Evolutionary conservation across 2,888 invertebrate genomes (phyloP).

Genomic region (Nomada goodeniana): DNA sequence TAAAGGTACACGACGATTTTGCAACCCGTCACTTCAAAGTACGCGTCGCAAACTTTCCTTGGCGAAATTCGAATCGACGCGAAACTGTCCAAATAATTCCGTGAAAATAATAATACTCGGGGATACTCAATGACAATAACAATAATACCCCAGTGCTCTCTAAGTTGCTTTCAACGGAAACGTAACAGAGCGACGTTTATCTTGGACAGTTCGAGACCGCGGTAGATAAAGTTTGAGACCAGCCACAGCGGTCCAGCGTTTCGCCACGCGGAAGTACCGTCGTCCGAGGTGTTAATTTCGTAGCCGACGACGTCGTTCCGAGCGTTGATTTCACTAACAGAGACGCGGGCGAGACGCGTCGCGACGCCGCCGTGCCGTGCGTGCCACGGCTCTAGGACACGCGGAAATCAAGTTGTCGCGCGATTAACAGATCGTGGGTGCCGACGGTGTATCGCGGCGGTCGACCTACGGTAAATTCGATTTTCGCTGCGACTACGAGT

Average conservation of each 20-base stretch:
- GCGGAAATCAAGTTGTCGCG: constrained; percentile 37
- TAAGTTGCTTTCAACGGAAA: too few relatives aligned
- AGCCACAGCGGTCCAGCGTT: neutral
- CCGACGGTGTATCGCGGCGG: constrained; percentile 5
- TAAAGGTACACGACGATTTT: too few relatives aligned
- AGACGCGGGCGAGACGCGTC: neutral
- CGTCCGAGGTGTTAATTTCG: constrained; percentile 38
- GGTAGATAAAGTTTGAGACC: neutral
- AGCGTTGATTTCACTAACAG: constrained; percentile 20
- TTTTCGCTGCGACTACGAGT: neutral
- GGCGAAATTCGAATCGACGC: too few relatives aligned
- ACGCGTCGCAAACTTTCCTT: too few relatives aligned
- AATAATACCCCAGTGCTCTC: too few relatives aligned
- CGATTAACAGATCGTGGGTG: constrained; percentile 34
- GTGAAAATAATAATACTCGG: too few relatives aligned
- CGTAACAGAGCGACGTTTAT: neutral
- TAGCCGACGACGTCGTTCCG: constrained; percentile 9
- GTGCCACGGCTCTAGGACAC: constrained; percentile 33
- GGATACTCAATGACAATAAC: too few relatives aligned
- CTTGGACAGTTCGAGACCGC: neutral
- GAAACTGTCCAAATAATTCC: too few relatives aligned
- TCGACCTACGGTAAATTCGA: constrained; percentile 17
- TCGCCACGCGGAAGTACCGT: constrained; percentile 31
- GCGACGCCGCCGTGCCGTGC: constrained; percentile 17
- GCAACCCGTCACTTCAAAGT: too few relatives aligned